These are phyloP conservation scores for Poecilobothrus nobilitatus DNA, from an alignment of 2,888 invertebrate species.

Conservation along the genomic window DNA sequence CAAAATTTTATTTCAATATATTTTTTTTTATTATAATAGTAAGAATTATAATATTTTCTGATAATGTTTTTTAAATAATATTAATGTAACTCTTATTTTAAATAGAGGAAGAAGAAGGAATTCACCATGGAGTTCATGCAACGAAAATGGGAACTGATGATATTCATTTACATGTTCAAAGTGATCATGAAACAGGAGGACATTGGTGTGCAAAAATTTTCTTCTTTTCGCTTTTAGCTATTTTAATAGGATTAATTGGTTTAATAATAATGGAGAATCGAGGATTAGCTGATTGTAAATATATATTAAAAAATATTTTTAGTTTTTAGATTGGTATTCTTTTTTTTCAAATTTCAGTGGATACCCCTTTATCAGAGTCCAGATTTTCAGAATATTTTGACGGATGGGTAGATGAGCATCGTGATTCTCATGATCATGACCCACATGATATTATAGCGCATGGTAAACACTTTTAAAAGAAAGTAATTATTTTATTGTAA, in stretches of 20 bases:
- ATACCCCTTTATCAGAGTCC: constrained; percentile 54
- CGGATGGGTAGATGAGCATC: constrained; percentile 59
- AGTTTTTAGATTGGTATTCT: too few species aligned
- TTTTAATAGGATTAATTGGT: constrained; percentile 63
- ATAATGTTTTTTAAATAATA: too few species aligned
- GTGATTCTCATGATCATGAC: constrained; percentile 34
- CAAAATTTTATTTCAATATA: neutral
- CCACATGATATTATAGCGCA: constrained; percentile 35
- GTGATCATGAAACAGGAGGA: constrained; percentile 69
- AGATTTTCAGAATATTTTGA: constrained; percentile 66
- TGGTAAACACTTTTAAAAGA: constrained; percentile 11
- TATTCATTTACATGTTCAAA: constrained; percentile 67
- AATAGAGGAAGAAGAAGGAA: constrained; percentile 37
- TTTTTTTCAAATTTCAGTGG: constrained; percentile 46
- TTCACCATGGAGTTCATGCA: constrained; percentile 41
- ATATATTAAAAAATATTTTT: neutral
- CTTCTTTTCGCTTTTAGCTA: constrained; percentile 66
- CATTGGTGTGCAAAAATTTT: constrained; percentile 77
- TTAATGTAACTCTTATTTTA: neutral
- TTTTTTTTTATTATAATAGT: neutral
- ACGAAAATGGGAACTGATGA: constrained; percentile 54
- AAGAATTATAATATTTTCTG: too few species aligned
- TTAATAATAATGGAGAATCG: constrained; percentile 72
- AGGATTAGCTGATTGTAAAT: constrained; percentile 69
- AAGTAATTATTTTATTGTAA: constrained; percentile 18